These are phyloP conservation scores for Cassiopea xamachana DNA, from an alignment of 30 jellyfish, hydroid and myxozoan species.

Conservation along the genomic window DNA sequence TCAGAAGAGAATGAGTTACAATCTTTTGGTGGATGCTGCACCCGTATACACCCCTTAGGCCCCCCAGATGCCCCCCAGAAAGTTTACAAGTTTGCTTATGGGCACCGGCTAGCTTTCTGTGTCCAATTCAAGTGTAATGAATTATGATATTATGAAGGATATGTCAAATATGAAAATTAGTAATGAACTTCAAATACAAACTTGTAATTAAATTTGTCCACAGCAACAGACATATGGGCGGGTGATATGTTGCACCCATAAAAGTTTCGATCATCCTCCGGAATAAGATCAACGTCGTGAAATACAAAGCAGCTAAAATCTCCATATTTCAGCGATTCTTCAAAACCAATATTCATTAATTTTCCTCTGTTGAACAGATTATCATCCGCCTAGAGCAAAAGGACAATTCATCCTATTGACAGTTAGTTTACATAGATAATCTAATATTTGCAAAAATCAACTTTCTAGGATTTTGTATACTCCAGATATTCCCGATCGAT, in stretches of 20 bases:
- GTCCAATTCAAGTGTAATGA: neutral
- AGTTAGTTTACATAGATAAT: no score
- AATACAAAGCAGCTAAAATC: slow-evolving; percentile 82
- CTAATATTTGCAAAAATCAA: no score
- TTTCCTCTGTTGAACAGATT: slow-evolving; percentile 88
- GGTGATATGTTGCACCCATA: slow-evolving; percentile 94
- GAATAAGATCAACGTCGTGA: slow-evolving; percentile 95
- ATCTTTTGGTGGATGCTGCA: no score
- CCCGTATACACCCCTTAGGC: no score
- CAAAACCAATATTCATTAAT: slow-evolving; percentile 89
- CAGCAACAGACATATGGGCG: slow-evolving; percentile 89
- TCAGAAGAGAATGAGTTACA: no score
- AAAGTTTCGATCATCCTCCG: slow-evolving; percentile 87
- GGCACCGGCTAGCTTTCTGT: no score
- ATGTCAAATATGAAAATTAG: neutral
- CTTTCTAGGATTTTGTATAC: no score
- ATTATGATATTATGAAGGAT: neutral
- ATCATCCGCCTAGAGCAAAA: slow-evolving; percentile 58
- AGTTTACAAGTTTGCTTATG: no score
- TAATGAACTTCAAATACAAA: neutral
- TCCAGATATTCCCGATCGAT: no score
- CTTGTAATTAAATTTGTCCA: slow-evolving; percentile 75
- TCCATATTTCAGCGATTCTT: slow-evolving; percentile 59
- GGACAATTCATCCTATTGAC: no score
- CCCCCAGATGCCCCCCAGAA: no score